Conservation (phyloP, 2,113 vertebrate species). For the Paradoxurus hermaphroditus region DNA sequence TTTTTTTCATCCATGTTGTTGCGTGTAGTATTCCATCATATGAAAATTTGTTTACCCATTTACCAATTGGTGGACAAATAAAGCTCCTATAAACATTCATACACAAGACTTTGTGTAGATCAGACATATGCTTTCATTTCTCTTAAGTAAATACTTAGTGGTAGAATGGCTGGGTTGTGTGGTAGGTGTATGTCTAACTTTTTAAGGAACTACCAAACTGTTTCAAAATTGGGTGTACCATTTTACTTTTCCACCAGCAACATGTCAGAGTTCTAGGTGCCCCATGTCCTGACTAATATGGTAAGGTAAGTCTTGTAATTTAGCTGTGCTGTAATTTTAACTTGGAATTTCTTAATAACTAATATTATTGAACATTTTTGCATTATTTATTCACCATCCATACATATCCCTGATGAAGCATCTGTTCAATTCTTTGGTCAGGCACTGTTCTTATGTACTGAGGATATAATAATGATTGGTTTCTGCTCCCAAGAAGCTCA, state of each 20-base stretch:
- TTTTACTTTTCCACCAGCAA: background rate
- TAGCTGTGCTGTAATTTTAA: background rate
- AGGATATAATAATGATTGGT: background rate
- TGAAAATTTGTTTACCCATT: background rate
- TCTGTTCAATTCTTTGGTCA: background rate
- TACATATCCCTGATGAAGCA: background rate
- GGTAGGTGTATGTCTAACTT: background rate
- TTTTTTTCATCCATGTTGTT: background rate
- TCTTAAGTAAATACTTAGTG: background rate
- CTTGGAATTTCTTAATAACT: conserved; percentile 7
- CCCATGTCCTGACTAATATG: background rate
- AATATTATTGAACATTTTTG: background rate
- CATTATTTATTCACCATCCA: background rate
- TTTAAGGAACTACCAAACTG: background rate
- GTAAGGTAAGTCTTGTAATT: background rate
- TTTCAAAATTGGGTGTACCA: background rate
- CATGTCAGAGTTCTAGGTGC: background rate
- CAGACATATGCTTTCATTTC: background rate
- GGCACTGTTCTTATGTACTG: conserved; percentile 9
- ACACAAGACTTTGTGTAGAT: background rate
- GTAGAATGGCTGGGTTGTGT: background rate
- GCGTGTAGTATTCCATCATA: background rate
- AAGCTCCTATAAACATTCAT: background rate
- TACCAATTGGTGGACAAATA: background rate
- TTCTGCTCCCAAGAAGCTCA: background rate